Evolutionary conservation across 2,888 invertebrate genomes (phyloP).

Genomic region (Metalampra italica): DNA sequence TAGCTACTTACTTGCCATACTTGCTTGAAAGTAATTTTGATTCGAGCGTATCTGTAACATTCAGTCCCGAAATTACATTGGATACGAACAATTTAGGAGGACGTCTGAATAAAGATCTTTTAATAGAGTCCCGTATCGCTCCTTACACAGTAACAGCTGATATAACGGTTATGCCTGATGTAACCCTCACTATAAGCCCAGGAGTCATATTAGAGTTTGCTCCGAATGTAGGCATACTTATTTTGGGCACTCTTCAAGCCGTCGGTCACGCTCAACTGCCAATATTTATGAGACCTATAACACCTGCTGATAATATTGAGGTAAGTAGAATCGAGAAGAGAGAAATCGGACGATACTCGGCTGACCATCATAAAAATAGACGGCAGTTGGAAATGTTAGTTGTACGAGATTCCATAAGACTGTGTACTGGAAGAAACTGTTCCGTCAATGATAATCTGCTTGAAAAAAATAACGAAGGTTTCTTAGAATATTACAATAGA

Average conservation of each 20-base stretch:
- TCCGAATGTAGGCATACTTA: conserved; percentile 96
- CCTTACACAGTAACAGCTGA: conserved; percentile 93
- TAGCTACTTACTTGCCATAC: conserved; percentile 94
- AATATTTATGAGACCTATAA: conserved; percentile 86
- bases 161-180: conserved; percentile 97
- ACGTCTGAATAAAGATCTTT: conserved; percentile 82
- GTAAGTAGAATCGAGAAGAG: conserved; percentile 57
- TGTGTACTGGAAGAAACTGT: conserved; percentile 88
- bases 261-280: conserved; percentile 86
- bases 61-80: conserved; percentile 74
- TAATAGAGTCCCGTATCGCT: conserved; percentile 79
- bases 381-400: conserved; percentile 78
- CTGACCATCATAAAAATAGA: conserved; percentile 53
- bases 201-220: conserved; percentile 96
- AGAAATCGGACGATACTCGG: conserved; percentile 51
- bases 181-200: conserved; percentile 89
- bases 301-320: conserved; percentile 49
- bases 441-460: conserved; percentile 74
- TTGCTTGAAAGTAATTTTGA: conserved; percentile 87
- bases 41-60: conserved; percentile 85
- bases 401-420: conserved; percentile 82
- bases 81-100: conserved; percentile 87
- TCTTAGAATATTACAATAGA: conserved; percentile 95
- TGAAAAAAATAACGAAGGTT: conserved; percentile 85
- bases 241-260: conserved; percentile 93